These are phyloP conservation scores for Paragorgia papillata DNA, from an alignment of 92 coral and sea anemone genomes.

Conservation along the genomic window DNA sequence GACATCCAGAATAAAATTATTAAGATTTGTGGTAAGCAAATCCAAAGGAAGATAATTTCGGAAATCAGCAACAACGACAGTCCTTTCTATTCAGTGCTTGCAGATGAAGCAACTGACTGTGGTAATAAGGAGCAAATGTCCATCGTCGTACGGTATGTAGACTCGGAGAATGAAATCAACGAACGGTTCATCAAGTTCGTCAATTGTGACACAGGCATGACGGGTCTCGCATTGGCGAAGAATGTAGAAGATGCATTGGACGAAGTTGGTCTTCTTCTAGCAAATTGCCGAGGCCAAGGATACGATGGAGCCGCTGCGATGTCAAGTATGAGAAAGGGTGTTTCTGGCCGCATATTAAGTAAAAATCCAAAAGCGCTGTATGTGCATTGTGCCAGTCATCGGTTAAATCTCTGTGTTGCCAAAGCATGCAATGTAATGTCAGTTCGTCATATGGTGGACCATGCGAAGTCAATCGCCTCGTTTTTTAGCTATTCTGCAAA, in stretches of 20 bases:
- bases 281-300: constrained; percentile 26
- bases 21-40: not conserved
- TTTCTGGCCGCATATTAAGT: not conserved
- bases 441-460: not conserved
- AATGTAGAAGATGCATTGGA: constrained; percentile 3
- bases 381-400: constrained; percentile 4
- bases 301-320: constrained; percentile 36
- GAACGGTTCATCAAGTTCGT: constrained; percentile 9
- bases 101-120: constrained; percentile 28
- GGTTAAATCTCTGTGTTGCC: constrained; percentile 8
- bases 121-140: not conserved
- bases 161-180: constrained; percentile 1
- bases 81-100: constrained; percentile 20
- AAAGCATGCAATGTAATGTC: not conserved
- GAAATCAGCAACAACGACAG: not conserved
- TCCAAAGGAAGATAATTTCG: constrained; percentile 8
- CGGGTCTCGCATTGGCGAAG: not conserved
- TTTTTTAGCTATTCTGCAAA: not conserved
- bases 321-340: constrained; percentile 1
- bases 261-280: constrained; percentile 7
- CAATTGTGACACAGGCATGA: constrained; percentile 2
- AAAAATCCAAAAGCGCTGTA: not conserved
- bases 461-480: not conserved
- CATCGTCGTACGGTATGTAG: not conserved
- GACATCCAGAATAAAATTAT: constrained; percentile 22